Percentiles rank a stretch among this genome's conserved stretches.
These are phyloP conservation scores for Podiceps cristatus DNA, from an alignment of 2,113 vertebrate genomes.

Conservation along the genomic window DNA sequence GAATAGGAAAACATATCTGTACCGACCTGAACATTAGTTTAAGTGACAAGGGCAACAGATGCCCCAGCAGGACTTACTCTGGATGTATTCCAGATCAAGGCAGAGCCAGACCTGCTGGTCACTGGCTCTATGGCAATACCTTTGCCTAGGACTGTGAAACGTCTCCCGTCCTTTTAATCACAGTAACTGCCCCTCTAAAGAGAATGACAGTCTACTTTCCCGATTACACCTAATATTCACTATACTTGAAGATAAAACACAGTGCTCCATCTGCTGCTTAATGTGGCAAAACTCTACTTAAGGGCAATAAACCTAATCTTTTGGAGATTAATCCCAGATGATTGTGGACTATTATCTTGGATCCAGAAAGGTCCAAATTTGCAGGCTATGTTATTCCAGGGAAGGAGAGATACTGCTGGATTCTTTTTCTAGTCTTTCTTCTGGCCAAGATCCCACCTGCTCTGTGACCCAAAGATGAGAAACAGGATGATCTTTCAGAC, in stretches of 20 bases:
- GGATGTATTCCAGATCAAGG: background rate
- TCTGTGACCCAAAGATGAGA: background rate
- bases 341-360: background rate
- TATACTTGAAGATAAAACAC: background rate
- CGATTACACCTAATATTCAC: background rate
- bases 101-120: background rate
- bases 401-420: background rate
- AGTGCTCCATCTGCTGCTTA: background rate
- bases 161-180: background rate
- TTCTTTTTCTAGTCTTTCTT: background rate
- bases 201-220: background rate
- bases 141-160: background rate
- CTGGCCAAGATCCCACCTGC: background rate
- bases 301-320: background rate
- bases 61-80: background rate
- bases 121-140: background rate
- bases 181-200: background rate
- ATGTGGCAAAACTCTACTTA: background rate
- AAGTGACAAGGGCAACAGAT: constrained; percentile 44
- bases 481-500: background rate
- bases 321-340: background rate
- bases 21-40: constrained; percentile 13
- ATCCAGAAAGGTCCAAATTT: background rate
- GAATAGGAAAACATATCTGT: constrained; percentile 1
- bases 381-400: background rate